Evolutionary conservation across 2,113 vertebrate species (phyloP), one percentile per base, ranked within the genome.

Genomic region (Pyrgilauda ruficollis): DNA sequence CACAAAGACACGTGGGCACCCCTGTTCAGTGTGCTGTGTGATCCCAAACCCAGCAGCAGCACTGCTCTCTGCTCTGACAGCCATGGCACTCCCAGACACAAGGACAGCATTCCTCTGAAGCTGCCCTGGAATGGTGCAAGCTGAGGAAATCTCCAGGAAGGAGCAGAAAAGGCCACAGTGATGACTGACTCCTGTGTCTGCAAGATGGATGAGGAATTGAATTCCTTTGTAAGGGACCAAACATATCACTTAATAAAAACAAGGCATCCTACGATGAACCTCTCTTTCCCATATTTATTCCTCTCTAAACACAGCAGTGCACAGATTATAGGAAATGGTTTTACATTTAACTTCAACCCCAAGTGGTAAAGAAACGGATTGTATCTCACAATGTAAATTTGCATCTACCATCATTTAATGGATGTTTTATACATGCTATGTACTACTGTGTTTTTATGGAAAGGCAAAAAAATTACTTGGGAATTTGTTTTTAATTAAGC

Each of bases 401-500:
- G 92, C 83, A 91, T 96, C 91, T 82, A 80, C 96, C 96, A 78
- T 62, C 62, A 88, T 89, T 95, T 95, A 97, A 97, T 76, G 89
- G 95, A 93, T 91, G 72, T 91, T 96, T 96, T 96, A 96, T 94
- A 87, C 61, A 81, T 41, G 86, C 96, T 90, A 74, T 92, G 73
- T 88, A 93, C 52, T 77, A 97, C 95, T 90, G 86, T 67, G 83
- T 80, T 97, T 97, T 97, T 96, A 96, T 94, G 94, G 91, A 93
- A 96, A 97, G 87, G 89, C 91, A 91, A 64, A 97, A 82, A 96
- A 97, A 97, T 97, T 97, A 97, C 97, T 97, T 82, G 83, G 96
- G 94, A 98, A 97, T 97, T 97, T 98, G 97, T 97, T 97, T 98
- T 98, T 98, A 98, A 98, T 98, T 98, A 98, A 98, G 97, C 97